Evolutionary conservation across 2,797 vertebrate genomes (phyloP).

Genomic region (Takifugu ocellatus): DNA sequence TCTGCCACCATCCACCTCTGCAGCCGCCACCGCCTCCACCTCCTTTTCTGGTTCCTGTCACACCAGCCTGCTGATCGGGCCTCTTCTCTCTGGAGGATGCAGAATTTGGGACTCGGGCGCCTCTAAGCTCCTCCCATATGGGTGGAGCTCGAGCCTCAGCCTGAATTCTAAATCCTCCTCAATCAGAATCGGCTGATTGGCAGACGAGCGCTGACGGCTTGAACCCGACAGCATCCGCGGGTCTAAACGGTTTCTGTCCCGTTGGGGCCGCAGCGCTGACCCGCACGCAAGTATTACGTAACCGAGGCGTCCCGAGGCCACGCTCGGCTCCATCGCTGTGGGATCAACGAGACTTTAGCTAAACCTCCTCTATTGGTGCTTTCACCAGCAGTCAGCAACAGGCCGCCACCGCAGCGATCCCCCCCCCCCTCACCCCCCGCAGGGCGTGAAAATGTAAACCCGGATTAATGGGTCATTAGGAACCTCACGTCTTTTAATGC

Average conservation of each 20-base stretch:
- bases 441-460: slow-evolving; percentile 54
- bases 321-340: background rate
- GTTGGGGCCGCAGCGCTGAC: slow-evolving; percentile 2
- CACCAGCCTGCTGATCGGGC: slow-evolving; percentile 26
- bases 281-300: slow-evolving; percentile 20
- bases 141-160: too few relatives aligned
- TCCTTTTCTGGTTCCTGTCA: slow-evolving; percentile 38
- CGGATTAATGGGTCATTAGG: slow-evolving; percentile 56
- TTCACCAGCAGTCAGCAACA: background rate
- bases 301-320: slow-evolving; percentile 13
- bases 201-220: slow-evolving; percentile 9
- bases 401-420: slow-evolving; percentile 11
- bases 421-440: slow-evolving; percentile 22
- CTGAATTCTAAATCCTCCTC: too few relatives aligned
- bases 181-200: slow-evolving; percentile 9
- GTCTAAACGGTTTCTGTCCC: slow-evolving; percentile 27
- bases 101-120: too few relatives aligned
- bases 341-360: background rate
- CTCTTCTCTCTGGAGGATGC: slow-evolving; percentile 25
- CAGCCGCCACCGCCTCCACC: too few relatives aligned
- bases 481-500: slow-evolving; percentile 29
- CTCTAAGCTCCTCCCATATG: too few relatives aligned
- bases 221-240: slow-evolving; percentile 20
- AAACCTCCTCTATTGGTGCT: background rate
- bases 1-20: slow-evolving; percentile 15